These are phyloP conservation scores for Lathronympha strigana DNA, from an alignment of 2,888 invertebrate genomes.

Conservation along the genomic window DNA sequence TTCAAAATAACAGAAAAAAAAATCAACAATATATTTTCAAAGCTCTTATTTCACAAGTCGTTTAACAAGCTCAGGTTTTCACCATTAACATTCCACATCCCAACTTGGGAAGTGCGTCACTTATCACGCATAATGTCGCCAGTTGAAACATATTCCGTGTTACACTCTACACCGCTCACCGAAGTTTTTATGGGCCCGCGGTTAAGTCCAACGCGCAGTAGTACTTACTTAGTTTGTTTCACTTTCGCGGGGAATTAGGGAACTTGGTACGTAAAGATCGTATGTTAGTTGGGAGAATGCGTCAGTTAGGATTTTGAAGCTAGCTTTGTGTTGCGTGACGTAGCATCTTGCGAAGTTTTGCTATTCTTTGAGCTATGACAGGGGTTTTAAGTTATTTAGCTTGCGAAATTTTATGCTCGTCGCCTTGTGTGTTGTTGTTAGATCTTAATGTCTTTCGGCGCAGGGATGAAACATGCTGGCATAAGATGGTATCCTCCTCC, in stretches of 20 bases:
- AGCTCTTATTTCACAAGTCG: not conserved
- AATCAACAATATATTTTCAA: too few species aligned
- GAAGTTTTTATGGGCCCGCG: conserved; percentile 62
- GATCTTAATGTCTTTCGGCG: too few species aligned
- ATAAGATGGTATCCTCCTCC: too few species aligned
- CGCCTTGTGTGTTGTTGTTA: too few species aligned
- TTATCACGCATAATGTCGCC: conserved; percentile 32
- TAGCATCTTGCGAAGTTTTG: conserved; percentile 15
- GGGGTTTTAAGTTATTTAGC: too few species aligned
- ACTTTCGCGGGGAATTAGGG: conserved; percentile 34
- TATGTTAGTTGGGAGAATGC: not conserved
- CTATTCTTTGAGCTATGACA: not conserved
- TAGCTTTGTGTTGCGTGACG: conserved; percentile 12
- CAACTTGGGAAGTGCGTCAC: conserved; percentile 23
- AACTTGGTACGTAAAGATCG: conserved; percentile 10
- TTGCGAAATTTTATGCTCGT: too few species aligned
- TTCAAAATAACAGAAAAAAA: too few species aligned
- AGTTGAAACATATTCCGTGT: conserved; percentile 36
- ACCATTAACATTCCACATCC: conserved; percentile 7
- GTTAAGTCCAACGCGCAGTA: conserved; percentile 25
- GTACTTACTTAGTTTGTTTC: conserved; percentile 28
- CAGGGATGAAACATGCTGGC: too few species aligned
- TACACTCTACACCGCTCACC: conserved; percentile 28
- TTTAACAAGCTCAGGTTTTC: not conserved
- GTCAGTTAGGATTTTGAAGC: not conserved